Base-by-base conservation (phyloP, 1,140 invertebrate species). In the Dicyema japonicum region DNA sequence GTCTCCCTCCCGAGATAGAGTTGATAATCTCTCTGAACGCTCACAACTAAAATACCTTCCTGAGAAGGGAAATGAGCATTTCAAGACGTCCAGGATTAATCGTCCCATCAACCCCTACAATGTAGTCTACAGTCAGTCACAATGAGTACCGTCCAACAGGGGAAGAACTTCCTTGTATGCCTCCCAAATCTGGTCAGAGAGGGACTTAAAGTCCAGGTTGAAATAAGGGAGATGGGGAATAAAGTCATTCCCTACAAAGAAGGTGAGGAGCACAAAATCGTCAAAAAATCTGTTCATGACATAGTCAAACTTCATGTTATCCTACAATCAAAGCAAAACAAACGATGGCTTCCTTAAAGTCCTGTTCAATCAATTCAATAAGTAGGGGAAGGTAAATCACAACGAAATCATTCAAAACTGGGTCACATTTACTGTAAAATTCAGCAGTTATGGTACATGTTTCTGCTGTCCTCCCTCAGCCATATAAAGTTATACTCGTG, bases 231-330 rank as follows among this genome's bases (percentile, higher is more conserved):
- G 53, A 52, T 85, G 62, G 1, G 80, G 80, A 38, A 92, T 71
- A 49, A 92, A 92, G 52, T 92, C 80, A 50, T 92, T 92, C 22
- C 80, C 80, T 4, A 90, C 68, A 15, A 92, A 51, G 46, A 88
- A 88, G 2, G 72, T 69, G 70, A 92, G 75, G 5, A 90, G 48
- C 3, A 90, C 63, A 62, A 62, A 66, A 41, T 66, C 63, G 43
- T 65, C 63, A 35, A 65, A 62, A 29, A 66, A 63, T 21, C 66
- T 65, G 39, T 80, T 75, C 31, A 82, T 53, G 43, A 76, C 62
- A 46, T 64, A 76, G 3, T 49, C 35, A 51, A 72, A 75, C 14
- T 72, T 38, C 17, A 61, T 57, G 24, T 38, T 39, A 2, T 30
- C 23, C 17, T 30, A 26, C 4, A 29, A 22, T 11, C 24, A 25